These are phyloP conservation scores for Drosophila mimica DNA, from an alignment of 2,888 invertebrate species.

Conservation along the genomic window DNA sequence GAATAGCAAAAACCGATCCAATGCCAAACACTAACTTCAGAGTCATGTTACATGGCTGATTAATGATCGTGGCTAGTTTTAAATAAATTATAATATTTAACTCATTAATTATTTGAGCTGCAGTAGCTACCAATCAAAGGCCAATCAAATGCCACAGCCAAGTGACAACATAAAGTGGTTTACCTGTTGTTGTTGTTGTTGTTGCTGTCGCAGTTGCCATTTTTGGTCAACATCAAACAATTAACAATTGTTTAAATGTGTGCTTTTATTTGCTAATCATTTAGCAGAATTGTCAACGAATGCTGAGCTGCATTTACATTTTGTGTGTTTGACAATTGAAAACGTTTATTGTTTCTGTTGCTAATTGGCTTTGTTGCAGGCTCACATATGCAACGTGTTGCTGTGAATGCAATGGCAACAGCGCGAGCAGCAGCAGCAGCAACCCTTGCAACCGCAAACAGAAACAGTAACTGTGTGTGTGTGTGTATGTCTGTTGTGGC, in stretches of 20 bases:
- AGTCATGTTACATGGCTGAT: constrained; percentile 67
- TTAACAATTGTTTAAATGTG: constrained; percentile 70
- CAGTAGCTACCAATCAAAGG: constrained; percentile 70
- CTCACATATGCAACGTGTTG: constrained; percentile 61
- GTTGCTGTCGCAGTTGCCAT: constrained; percentile 53
- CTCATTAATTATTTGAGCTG: constrained; percentile 76
- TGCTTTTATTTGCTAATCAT: constrained; percentile 77
- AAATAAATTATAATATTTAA: constrained; percentile 77
- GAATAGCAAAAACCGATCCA: constrained; percentile 40
- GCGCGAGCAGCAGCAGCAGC: constrained; percentile 34
- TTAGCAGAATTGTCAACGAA: constrained; percentile 62
- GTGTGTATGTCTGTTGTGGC: constrained; percentile 39
- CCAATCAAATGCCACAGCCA: constrained; percentile 70
- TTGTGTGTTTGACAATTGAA: constrained; percentile 42
- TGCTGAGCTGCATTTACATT: constrained; percentile 52
- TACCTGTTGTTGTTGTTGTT: constrained; percentile 30
- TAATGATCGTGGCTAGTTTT: constrained; percentile 73
- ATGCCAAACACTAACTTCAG: constrained; percentile 50
- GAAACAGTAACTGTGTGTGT: constrained; percentile 35
- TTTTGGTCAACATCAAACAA: constrained; percentile 64
- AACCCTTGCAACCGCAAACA: constrained; percentile 64
- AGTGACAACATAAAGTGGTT: constrained; percentile 57
- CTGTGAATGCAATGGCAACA: constrained; percentile 30
- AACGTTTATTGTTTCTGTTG: constrained; percentile 49
- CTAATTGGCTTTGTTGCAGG: constrained; percentile 72